Evolutionary conservation across 2,888 invertebrate species (phyloP).

Genomic region (Ellobium chinense): DNA sequence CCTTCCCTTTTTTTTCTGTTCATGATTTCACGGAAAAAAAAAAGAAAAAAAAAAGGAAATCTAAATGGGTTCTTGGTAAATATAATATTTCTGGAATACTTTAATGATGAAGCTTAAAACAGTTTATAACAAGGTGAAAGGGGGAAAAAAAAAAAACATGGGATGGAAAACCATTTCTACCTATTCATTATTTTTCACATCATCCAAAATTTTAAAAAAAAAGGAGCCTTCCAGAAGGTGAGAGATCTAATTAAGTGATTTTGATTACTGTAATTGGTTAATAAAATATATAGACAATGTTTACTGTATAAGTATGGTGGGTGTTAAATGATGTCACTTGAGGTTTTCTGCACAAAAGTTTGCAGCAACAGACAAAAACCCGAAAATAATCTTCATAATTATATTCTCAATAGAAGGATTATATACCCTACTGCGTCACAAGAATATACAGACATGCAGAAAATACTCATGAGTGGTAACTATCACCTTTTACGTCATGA

Average conservation of each 20-base stretch:
- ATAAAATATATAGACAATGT: conserved; percentile 14
- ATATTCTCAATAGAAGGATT: background rate
- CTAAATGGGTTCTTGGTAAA: conserved; percentile 58
- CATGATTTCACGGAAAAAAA: conserved; percentile 9
- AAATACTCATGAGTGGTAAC: no score
- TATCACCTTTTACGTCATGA: no score
- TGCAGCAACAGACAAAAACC: background rate
- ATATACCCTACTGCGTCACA: background rate
- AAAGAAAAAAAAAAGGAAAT: conserved; percentile 36
- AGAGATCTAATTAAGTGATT: conserved; percentile 44
- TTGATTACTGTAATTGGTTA: conserved; percentile 38
- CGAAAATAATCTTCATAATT: background rate
- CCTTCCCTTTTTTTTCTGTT: conserved; percentile 52
- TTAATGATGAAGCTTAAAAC: conserved; percentile 48
- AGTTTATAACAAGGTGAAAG: conserved; percentile 40
- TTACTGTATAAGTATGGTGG: conserved; percentile 45
- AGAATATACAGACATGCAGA: no score
- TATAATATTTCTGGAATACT: conserved; percentile 64
- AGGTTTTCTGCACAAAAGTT: conserved; percentile 24
- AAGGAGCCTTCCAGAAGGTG: conserved; percentile 1
- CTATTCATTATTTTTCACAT: background rate
- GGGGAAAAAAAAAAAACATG: conserved; percentile 57
- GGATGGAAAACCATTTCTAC: conserved; percentile 37
- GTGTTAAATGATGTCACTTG: conserved; percentile 14
- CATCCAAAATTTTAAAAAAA: conserved; percentile 7